Evolutionary conservation across 1,140 invertebrate genomes (phyloP).

Genomic region (Teleogryllus occipitalis): DNA sequence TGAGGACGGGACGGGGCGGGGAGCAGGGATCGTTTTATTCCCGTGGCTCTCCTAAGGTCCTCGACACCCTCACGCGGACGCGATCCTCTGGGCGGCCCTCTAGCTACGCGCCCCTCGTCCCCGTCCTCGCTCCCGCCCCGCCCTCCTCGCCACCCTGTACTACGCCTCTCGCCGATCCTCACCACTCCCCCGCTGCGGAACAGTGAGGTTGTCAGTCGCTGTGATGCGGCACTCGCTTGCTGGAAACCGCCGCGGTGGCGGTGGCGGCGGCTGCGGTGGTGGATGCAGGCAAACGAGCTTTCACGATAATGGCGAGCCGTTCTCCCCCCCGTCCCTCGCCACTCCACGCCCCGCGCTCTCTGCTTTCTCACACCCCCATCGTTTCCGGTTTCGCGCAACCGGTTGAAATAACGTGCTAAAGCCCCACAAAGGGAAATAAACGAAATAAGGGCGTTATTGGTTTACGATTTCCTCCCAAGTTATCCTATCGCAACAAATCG

Average conservation of each 20-base stretch:
- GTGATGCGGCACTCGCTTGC: not conserved
- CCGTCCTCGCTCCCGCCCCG: no score
- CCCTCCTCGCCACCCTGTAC: no score
- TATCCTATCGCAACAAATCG: not conserved
- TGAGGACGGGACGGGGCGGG: no score
- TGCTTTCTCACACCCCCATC: not conserved
- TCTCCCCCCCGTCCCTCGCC: not conserved
- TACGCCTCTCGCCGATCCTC: no score
- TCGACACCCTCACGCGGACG: no score
- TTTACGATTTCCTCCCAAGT: not conserved
- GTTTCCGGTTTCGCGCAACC: no score
- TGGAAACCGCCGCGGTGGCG: not conserved
- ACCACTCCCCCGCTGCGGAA: no score
- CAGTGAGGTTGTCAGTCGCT: not conserved
- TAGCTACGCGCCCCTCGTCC: no score
- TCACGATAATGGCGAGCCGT: not conserved
- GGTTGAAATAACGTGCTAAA: not conserved
- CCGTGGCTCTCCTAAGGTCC: no score
- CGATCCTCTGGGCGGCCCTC: no score
- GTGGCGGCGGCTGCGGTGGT: not conserved
- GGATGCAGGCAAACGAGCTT: not conserved
- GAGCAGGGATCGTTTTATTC: no score
- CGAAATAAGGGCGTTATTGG: not conserved
- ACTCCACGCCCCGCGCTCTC: not conserved
- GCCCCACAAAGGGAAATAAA: constrained; percentile 1